A percentile compares a stretch with the other conserved stretches of the same genome.
Evolutionary conservation across 2,888 invertebrate species (phyloP).

Genomic region (Oxytorus armatus): DNA sequence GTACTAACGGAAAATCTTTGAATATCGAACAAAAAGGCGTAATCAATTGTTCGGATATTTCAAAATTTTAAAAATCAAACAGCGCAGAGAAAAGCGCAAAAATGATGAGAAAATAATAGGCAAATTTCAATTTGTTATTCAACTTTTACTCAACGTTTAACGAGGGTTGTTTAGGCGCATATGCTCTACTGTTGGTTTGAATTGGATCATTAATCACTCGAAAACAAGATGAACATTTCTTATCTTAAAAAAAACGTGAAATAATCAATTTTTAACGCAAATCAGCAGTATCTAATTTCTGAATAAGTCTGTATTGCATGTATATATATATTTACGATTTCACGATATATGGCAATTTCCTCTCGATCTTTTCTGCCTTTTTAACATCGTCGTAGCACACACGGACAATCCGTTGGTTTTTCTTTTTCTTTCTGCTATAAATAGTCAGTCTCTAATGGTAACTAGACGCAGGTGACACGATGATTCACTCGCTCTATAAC

Average conservation of each 20-base stretch:
- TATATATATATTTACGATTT: not conserved
- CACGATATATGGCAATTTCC: slow-evolving; percentile 51
- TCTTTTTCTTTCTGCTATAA: slow-evolving; percentile 74
- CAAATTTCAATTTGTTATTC: too few relatives aligned
- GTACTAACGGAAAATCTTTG: too few relatives aligned
- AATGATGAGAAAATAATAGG: too few relatives aligned
- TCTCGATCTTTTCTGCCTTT: slow-evolving; percentile 44
- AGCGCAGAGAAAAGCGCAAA: too few relatives aligned
- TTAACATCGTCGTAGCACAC: slow-evolving; percentile 17
- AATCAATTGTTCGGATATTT: too few relatives aligned
- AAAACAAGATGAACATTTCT: not conserved
- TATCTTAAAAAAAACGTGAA: not conserved
- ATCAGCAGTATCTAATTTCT: not conserved
- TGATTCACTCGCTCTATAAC: slow-evolving; percentile 73
- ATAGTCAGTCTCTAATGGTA: slow-evolving; percentile 73
- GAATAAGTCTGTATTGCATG: not conserved
- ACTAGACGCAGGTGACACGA: slow-evolving; percentile 73
- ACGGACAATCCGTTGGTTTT: slow-evolving; percentile 55
- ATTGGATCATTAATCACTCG: not conserved
- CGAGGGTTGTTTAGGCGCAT: too few relatives aligned
- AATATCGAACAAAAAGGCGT: too few relatives aligned
- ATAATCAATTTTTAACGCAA: not conserved
- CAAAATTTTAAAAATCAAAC: too few relatives aligned
- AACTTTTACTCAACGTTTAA: too few relatives aligned
- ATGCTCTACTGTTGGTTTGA: too few relatives aligned